phyloP scores from a whole-genome alignment of 2,797 vertebrate genomes.

The Prionace glauca region DNA sequence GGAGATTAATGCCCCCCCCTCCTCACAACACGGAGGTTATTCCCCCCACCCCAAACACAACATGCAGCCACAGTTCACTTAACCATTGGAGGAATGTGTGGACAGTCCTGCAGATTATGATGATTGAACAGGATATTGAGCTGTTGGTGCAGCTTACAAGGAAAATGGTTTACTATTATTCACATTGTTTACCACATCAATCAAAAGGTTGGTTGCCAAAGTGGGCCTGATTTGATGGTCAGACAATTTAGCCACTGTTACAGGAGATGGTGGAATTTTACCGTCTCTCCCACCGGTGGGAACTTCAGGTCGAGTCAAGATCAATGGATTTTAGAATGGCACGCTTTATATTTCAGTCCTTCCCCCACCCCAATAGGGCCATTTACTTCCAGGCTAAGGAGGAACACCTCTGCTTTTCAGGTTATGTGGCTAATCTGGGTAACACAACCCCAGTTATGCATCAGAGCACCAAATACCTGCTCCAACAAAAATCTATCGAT shows the following conservation, averaged over 20 bases:
- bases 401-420: no score
- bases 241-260: neutral
- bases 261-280: neutral
- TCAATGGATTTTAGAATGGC: no score
- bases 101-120: neutral
- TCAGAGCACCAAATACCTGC: neutral
- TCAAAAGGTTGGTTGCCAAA: neutral
- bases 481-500: neutral
- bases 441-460: neutral
- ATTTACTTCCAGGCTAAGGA: no score
- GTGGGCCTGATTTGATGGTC: neutral
- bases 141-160: neutral
- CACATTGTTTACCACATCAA: neutral
- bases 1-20: neutral
- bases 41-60: neutral
- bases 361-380: no score
- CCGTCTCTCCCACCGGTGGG: no score
- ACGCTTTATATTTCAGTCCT: no score
- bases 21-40: no score
- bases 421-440: neutral
- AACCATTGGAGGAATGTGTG: neutral
- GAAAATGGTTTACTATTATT: neutral
- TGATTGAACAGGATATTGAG: neutral
- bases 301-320: no score
- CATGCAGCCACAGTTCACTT: neutral